Evolutionary conservation across 2,888 invertebrate species (phyloP), one percentile per base, ranked within the genome.

Genomic region (Tiphia femorata): DNA sequence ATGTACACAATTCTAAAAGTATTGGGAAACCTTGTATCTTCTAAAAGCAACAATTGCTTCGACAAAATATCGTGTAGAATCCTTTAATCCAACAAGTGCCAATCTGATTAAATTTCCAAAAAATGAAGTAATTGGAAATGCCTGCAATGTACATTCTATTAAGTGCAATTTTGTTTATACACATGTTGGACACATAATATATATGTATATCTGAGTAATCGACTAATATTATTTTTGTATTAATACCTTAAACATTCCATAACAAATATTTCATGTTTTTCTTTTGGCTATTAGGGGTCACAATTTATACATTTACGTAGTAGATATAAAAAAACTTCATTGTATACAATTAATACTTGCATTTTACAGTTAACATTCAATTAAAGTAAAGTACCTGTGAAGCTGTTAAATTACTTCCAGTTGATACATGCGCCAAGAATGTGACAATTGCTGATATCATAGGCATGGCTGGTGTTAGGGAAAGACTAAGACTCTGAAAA

Each of bases 391-490:
- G n/a, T 83, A 89, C 90, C 85, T 88, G 86, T 10, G 88, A 85
- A 5, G 88, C 86, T n/a, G 86, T 85, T n/a, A 90, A 84, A 72
- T 86, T 85, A 74, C 86, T 82, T 43, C 88, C 88, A 17, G 85
- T 79, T 6, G 84, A 79, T 12, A 88, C 84, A 62, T 88, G 87
- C 12, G 86, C 84, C 16, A 88, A 78, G 70, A 90, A 88, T 0
- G 87, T 88, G 38, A 88, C 78, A 58, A 89, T 87, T n/a, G 87
- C 85, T 0, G 88, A 86, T 38, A 89, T 82, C 12, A 88, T 84
- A 10, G 89, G 88, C n/a, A 89, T 84, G 25, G 88, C 85, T n/a
- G 87, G 86, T 10, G 88, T 86, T 52, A 88, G 80, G 1, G 89
- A 87, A 43, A 87, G 84, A 58, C 88, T 87, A 41, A 89, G 77